Conservation (phyloP, 1,140 invertebrate species). For the Microplitis mediator region DNA sequence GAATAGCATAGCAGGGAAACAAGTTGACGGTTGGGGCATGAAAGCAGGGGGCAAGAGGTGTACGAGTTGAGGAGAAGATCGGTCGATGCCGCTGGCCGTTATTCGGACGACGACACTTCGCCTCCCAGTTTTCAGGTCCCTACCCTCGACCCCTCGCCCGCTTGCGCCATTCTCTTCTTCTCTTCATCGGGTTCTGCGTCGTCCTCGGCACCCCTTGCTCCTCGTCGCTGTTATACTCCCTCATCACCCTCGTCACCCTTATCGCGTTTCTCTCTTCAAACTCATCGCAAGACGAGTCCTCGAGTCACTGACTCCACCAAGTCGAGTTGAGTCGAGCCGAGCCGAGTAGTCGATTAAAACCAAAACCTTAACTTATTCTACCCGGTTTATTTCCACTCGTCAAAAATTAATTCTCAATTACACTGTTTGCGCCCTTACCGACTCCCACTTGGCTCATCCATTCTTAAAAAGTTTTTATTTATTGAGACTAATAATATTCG, state of each 20-base stretch:
- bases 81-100: constrained; percentile 64
- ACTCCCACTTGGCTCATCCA: too few relatives aligned
- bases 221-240: background rate
- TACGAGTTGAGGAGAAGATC: constrained; percentile 50
- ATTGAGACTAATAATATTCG: too few relatives aligned
- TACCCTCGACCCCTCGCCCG: constrained; percentile 36
- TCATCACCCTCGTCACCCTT: constrained; percentile 1
- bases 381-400: background rate
- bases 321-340: too few relatives aligned
- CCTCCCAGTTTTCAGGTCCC: constrained; percentile 49
- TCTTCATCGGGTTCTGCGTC: constrained; percentile 26
- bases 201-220: constrained; percentile 8
- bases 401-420: background rate
- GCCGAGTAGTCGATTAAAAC: constrained; percentile 15
- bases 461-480: too few relatives aligned
- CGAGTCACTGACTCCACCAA: constrained; percentile 7
- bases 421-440: background rate
- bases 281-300: background rate
- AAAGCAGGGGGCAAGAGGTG: constrained; percentile 29
- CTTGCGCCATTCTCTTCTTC: constrained; percentile 39
- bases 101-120: constrained; percentile 64
- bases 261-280: constrained; percentile 20
- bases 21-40: constrained; percentile 57
- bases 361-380: too few relatives aligned
- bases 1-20: constrained; percentile 49